These are phyloP conservation scores for Drosophila barbarae DNA, from an alignment of 2,888 invertebrate genomes.

Conservation along the genomic window DNA sequence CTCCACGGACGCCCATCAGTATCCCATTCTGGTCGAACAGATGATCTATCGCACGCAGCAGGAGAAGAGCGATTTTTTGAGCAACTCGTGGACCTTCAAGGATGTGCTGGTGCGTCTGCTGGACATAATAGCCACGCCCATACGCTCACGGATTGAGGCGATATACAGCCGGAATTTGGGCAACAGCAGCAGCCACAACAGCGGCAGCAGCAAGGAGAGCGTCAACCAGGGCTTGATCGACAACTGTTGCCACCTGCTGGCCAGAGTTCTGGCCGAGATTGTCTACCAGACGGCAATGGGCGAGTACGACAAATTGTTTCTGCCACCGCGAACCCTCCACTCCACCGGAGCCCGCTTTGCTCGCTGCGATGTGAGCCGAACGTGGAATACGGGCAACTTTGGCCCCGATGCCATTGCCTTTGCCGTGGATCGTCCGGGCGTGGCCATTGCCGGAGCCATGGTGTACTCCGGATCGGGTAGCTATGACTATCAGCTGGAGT, in stretches of 20 bases:
- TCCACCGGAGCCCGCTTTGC: conserved; percentile 94
- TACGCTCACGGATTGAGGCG: conserved; percentile 81
- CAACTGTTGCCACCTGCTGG: conserved; percentile 88
- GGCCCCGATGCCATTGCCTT: conserved; percentile 98
- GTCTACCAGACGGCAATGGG: conserved; percentile 89
- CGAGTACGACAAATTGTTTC: conserved; percentile 80
- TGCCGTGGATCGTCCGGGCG: conserved; percentile 93
- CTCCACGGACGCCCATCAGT: conserved; percentile 84
- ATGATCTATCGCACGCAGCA: conserved; percentile 86
- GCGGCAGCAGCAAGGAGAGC: conserved; percentile 67
- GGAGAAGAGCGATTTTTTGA: conserved; percentile 78
- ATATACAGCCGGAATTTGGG: conserved; percentile 77
- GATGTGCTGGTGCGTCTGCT: conserved; percentile 91
- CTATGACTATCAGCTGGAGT: conserved; percentile 94
- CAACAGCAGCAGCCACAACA: conserved; percentile 64
- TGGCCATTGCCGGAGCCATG: conserved; percentile 92
- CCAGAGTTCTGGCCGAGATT: conserved; percentile 92
- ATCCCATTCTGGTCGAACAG: conserved; percentile 88
- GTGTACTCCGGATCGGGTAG: conserved; percentile 93
- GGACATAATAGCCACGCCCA: conserved; percentile 90
- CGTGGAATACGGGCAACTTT: conserved; percentile 98
- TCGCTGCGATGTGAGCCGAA: conserved; percentile 91
- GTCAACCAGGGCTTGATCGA: conserved; percentile 82
- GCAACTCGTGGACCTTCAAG: conserved; percentile 82
- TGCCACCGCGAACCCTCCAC: conserved; percentile 86